Base-by-base conservation (phyloP, 2,888 invertebrate genomes). In the Apamea anceps region DNA sequence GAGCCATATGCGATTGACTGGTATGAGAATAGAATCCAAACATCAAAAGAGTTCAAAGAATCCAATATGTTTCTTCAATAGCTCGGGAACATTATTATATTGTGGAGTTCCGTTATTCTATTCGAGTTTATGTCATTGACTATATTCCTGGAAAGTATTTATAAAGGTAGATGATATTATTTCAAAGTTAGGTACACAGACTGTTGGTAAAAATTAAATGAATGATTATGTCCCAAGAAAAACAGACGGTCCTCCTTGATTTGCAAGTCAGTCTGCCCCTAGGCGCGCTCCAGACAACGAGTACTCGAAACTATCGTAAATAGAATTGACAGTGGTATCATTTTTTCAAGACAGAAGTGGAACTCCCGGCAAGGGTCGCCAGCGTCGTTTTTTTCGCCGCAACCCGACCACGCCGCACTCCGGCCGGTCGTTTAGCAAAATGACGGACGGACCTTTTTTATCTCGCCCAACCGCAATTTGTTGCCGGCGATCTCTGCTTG, bases 371-470 rank as follows among this genome's bases (percentile, higher is more conserved):
- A 89, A 91, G 92, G 94, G 93, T 93, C 90, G 91, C 84, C 83
- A 87, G 88, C 87, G 90, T 92, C 91, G 92, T 93, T 95, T 94
- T 94, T 94, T 93, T 90, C 87, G 84, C 92, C 92, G 91, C 93
- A 93, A 91, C 91, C 92, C 92, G 89, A 90, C 93, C 92, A 90
- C 90, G 89, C 85, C 91, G 91, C 90, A 91, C 93, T 93, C 91
- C 89, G 91, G 91, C 92, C 92, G 95, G 94, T 96, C 96, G 95
- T 96, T 96, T 95, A 94, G 93, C 95, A 94, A 95, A 96, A 96
- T 96, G 96, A 96, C 95, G 95, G 94, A 96, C 96, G 94, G 94
- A 95, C 96, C 96, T 96, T 96, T 96, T 96, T 96, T 96, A 96
- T 96, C 96, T 96, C 92, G 92, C 89, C 93, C 94, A 94, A 95